Conservation (phyloP, 2,797 vertebrate species). For the Parambassis ranga region DNA sequence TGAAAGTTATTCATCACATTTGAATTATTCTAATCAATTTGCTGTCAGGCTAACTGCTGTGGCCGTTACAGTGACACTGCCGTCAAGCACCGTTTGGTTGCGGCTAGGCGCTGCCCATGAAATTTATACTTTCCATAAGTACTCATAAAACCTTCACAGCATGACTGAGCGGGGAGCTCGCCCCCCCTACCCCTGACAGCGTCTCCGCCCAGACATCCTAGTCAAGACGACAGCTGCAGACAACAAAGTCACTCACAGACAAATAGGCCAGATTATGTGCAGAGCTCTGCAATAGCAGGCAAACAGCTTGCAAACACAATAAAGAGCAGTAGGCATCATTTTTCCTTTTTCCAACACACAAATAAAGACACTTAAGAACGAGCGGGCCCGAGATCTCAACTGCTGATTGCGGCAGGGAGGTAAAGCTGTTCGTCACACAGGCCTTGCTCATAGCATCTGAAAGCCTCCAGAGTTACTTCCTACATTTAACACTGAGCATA, state of each 20-base stretch:
- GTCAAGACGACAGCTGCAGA: slow-evolving; percentile 49
- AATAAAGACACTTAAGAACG: slow-evolving; percentile 24
- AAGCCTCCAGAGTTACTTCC: slow-evolving; percentile 30
- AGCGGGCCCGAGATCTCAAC: slow-evolving; percentile 17
- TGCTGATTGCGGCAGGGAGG: slow-evolving; percentile 10
- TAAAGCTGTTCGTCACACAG: slow-evolving; percentile 16
- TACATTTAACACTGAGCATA: slow-evolving; percentile 39
- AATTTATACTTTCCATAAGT: slow-evolving; percentile 83
- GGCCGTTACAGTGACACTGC: slow-evolving; percentile 86
- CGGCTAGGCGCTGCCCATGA: slow-evolving; percentile 77
- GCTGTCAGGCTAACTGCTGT: slow-evolving; percentile 90
- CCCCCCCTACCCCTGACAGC: slow-evolving; percentile 32
- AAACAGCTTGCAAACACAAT: slow-evolving; percentile 67
- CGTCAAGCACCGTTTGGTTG: slow-evolving; percentile 89
- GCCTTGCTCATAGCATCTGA: slow-evolving; percentile 17
- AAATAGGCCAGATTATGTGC: slow-evolving; percentile 68
- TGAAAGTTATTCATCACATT: slow-evolving; percentile 97
- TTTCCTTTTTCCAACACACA: slow-evolving; percentile 22
- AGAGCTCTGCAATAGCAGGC: slow-evolving; percentile 39
- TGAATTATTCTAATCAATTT: slow-evolving; percentile 97
- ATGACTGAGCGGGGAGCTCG: slow-evolving; percentile 83
- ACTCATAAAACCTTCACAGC: slow-evolving; percentile 86
- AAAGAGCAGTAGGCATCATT: slow-evolving; percentile 39
- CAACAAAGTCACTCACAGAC: slow-evolving; percentile 57
- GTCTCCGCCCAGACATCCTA: slow-evolving; percentile 27